These are phyloP conservation scores for Motacilla tschutschensis DNA, from an alignment of 2,113 vertebrate genomes.

Conservation along the genomic window DNA sequence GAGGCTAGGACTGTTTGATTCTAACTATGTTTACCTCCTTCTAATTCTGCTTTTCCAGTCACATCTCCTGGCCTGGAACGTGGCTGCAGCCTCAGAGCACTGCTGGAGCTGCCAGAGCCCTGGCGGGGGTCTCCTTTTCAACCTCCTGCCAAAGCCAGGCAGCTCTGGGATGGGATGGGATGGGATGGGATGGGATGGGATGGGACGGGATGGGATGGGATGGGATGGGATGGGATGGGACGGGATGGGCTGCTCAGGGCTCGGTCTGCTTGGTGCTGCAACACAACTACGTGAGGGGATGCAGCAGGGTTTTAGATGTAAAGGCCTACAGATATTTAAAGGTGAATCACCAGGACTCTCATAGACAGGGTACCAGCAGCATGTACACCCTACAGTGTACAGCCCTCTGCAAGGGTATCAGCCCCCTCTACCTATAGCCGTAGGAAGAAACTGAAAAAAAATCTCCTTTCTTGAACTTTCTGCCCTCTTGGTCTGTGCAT, in stretches of 20 bases:
- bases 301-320: background rate
- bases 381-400: background rate
- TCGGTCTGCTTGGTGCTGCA: background rate
- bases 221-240: background rate
- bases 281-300: background rate
- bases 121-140: background rate
- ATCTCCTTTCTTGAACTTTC: background rate
- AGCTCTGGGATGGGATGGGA: background rate
- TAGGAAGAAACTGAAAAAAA: background rate
- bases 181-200: background rate
- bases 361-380: background rate
- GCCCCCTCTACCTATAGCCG: background rate
- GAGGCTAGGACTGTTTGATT: background rate
- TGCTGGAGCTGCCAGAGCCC: background rate
- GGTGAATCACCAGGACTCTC: background rate
- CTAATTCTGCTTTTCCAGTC: background rate
- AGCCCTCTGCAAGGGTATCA: background rate
- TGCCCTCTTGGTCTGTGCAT: background rate
- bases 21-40: background rate
- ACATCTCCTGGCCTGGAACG: accelerated
- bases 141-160: background rate
- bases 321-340: background rate
- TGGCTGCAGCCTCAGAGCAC: background rate
- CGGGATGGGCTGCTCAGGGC: background rate
- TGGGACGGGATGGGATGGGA: accelerated